Conservation (phyloP, 2,113 vertebrate genomes). For the Capreolus pygargus region DNA sequence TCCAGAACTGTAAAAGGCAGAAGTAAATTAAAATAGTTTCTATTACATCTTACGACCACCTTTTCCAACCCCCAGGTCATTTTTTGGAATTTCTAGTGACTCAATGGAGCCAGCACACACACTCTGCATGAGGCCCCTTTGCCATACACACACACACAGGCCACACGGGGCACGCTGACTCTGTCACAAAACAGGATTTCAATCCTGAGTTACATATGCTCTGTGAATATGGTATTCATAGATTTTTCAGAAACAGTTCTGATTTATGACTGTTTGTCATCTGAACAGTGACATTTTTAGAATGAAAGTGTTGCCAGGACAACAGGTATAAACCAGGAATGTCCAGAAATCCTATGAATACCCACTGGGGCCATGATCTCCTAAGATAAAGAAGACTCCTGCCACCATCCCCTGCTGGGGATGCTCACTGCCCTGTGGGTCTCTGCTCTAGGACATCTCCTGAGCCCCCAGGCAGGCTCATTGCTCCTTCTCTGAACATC, state of each 20-base stretch:
- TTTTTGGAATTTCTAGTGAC: neutral
- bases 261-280: slow-evolving; percentile 43
- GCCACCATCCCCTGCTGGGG: fast-evolving
- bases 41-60: neutral
- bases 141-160: neutral
- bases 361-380: neutral
- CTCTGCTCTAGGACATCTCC: neutral
- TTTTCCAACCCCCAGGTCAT: neutral
- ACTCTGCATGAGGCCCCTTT: neutral
- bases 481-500: neutral
- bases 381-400: neutral
- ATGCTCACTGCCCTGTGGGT: too few species aligned
- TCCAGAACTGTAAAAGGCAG: neutral
- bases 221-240: neutral
- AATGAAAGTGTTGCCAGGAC: slow-evolving; percentile 45
- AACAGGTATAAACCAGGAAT: slow-evolving; percentile 22
- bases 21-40: neutral
- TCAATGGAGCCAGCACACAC: too few species aligned
- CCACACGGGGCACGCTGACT: neutral
- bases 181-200: neutral
- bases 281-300: slow-evolving; percentile 48
- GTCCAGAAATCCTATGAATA: neutral
- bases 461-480: too few species aligned
- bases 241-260: slow-evolving; percentile 29
- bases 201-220: neutral